Percentiles rank a stretch among this genome's conserved stretches.
Evolutionary conservation across 2,113 vertebrate species (phyloP).

Genomic region (Ammodramus savannarum): DNA sequence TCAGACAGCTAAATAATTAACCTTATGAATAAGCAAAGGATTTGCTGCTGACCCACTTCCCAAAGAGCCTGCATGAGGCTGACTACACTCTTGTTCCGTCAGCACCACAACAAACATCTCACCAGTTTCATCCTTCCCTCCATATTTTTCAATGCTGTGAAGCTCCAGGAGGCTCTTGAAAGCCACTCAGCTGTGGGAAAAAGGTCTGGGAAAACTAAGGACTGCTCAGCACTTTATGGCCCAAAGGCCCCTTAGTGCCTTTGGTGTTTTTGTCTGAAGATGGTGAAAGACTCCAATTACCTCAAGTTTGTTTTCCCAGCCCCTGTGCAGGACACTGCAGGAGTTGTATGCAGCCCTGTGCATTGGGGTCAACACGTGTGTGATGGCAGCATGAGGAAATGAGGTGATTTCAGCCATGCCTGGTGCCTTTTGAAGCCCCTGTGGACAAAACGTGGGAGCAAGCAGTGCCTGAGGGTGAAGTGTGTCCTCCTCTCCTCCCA

Average conservation of each 20-base stretch:
- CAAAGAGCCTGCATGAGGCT: neutral
- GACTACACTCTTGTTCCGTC: neutral
- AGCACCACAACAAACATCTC: neutral
- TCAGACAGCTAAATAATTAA: slow-evolving; percentile 3
- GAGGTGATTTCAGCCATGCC: neutral
- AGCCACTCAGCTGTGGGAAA: neutral
- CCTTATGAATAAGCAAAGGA: neutral
- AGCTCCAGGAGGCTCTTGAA: neutral
- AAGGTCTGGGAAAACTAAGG: neutral
- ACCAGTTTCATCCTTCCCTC: neutral
- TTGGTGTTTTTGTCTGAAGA: neutral
- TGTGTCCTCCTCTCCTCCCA: neutral
- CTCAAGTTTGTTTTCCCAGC: neutral
- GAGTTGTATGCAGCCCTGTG: neutral
- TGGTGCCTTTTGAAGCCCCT: neutral
- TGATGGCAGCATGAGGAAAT: neutral
- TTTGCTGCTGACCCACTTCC: neutral
- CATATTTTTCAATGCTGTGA: neutral
- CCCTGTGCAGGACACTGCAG: neutral
- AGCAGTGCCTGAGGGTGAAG: neutral
- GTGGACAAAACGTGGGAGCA: neutral
- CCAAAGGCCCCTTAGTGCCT: neutral
- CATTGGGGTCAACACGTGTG: accelerated
- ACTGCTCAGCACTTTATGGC: neutral
- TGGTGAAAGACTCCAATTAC: neutral